Evolutionary conservation across 2,888 invertebrate species (phyloP).

Genomic region (Altica lythri): DNA sequence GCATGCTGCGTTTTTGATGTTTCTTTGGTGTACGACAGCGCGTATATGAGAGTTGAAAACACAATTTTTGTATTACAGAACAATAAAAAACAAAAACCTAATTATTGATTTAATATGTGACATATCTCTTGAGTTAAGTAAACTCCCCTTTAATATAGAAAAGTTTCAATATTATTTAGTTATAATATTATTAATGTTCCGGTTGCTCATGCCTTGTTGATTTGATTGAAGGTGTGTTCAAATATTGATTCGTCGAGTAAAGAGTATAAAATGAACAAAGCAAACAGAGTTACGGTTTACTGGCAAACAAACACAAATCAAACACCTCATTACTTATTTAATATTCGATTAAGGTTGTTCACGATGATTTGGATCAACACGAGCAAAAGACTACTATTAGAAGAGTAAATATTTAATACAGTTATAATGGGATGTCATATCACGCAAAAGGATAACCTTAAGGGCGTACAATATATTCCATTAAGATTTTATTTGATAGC

Average conservation of each 20-base stretch:
- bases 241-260: conserved; percentile 30
- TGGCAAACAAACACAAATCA: conserved; percentile 48
- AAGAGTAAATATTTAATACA: conserved; percentile 52
- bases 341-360: conserved; percentile 51
- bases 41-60: too few species aligned
- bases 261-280: conserved; percentile 28
- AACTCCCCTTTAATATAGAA: too few species aligned
- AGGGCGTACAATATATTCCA: conserved; percentile 31
- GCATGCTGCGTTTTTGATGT: too few species aligned
- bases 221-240: conserved; percentile 30
- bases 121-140: too few species aligned
- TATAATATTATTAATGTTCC: conserved; percentile 10
- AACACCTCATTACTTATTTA: conserved; percentile 51
- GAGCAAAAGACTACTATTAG: conserved; percentile 54
- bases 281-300: conserved; percentile 20
- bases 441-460: conserved; percentile 52
- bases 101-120: too few species aligned
- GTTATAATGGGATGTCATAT: conserved; percentile 54
- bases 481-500: conserved; percentile 34
- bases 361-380: conserved; percentile 53
- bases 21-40: too few species aligned
- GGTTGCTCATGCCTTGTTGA: conserved; percentile 22
- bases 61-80: too few species aligned
- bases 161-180: conserved; percentile 2
- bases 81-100: too few species aligned